phyloP scores from a whole-genome alignment of 2,113 vertebrate genomes.

The Cyprinodon tularosa region DNA sequence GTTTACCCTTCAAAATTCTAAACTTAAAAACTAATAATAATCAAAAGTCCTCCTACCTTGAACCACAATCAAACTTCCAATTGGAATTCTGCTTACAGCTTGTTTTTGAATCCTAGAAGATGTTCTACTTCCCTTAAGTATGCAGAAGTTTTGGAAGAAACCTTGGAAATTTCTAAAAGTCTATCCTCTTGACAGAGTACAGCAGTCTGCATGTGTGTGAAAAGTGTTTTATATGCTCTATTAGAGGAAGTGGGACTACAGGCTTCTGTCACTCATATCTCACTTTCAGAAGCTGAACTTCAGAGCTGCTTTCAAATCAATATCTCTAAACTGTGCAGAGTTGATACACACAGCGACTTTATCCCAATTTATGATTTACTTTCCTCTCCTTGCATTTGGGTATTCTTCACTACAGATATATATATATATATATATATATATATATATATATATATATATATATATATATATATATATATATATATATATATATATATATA shows the following conservation, averaged over 20 bases:
- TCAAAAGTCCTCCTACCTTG: conserved; percentile 42
- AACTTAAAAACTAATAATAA: not conserved
- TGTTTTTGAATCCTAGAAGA: not conserved
- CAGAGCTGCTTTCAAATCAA: not conserved
- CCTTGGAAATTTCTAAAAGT: not conserved
- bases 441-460: too few species aligned
- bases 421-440: too few species aligned
- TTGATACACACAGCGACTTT: not conserved
- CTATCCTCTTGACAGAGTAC: not conserved
- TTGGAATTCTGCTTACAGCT: not conserved
- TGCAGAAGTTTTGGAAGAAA: not conserved
- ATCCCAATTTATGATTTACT: not conserved
- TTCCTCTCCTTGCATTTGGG: not conserved
- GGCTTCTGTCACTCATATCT: conserved; percentile 4
- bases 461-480: too few species aligned
- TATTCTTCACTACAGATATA: not conserved
- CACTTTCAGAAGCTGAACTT: not conserved
- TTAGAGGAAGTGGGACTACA: conserved; percentile 56
- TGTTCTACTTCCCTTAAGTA: not conserved
- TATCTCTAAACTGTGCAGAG: not conserved
- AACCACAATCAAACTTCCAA: not conserved
- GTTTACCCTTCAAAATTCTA: not conserved
- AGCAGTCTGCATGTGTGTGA: not conserved
- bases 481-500: too few species aligned
- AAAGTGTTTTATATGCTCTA: conserved; percentile 14